Evolutionary conservation across 2,797 vertebrate genomes (phyloP).

Genomic region (Heliangelus exortis): DNA sequence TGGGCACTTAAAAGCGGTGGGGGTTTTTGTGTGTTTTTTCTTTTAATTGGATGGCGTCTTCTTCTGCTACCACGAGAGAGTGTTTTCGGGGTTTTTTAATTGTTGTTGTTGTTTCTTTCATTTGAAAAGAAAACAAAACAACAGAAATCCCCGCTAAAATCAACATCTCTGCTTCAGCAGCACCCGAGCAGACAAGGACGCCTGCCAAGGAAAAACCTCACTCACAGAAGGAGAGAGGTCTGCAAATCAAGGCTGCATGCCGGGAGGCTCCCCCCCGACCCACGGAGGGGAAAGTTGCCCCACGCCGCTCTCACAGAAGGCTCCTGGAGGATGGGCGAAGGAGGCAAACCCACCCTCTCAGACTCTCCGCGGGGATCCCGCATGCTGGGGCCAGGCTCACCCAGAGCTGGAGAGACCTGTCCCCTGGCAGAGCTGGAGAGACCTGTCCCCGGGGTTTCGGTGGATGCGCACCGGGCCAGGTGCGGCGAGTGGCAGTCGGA

Average conservation of each 20-base stretch:
- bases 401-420: background rate
- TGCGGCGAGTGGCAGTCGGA: background rate
- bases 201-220: conserved; percentile 15
- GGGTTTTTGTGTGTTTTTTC: background rate
- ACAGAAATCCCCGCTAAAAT: conserved; percentile 1
- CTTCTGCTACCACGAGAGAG: background rate
- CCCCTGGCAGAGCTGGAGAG: background rate
- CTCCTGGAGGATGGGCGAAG: background rate
- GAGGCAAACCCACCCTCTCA: background rate
- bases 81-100: background rate
- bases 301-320: background rate
- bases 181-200: background rate
- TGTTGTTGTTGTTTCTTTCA: conserved; percentile 26
- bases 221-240: background rate
- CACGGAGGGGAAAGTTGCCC: background rate
- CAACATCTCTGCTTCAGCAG: conserved; percentile 16
- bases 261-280: background rate
- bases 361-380: background rate
- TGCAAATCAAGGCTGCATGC: background rate
- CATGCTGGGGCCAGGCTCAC: background rate
- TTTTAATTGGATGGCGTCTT: background rate
- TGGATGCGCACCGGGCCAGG: background rate
- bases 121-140: conserved; percentile 58
- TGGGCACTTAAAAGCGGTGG: background rate
- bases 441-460: background rate